Conservation (phyloP, 2,888 invertebrate species). For the Synergus japonicus region DNA sequence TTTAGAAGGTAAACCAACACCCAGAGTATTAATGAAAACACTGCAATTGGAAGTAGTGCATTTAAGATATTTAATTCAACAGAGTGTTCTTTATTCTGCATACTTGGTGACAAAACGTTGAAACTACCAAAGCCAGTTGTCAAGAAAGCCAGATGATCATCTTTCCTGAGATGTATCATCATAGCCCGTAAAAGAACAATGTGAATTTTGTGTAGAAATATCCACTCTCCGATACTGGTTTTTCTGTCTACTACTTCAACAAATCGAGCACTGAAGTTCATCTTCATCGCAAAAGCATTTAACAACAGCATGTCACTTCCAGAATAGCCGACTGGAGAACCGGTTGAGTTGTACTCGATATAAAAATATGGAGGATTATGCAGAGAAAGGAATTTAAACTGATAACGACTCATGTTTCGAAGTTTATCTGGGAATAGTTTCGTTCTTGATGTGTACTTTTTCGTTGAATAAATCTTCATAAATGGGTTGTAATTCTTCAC, state of each 20-base stretch:
- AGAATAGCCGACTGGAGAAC: neutral
- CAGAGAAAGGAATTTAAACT: too few relatives aligned
- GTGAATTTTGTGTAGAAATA: neutral
- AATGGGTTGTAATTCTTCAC: too few relatives aligned
- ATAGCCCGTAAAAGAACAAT: neutral
- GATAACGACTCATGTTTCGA: too few relatives aligned
- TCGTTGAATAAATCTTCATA: too few relatives aligned
- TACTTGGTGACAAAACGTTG: neutral
- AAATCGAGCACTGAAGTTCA: too few relatives aligned
- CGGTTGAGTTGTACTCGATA: neutral
- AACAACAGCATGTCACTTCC: neutral
- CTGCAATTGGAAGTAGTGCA: neutral
- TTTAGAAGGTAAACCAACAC: neutral
- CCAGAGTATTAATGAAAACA: neutral
- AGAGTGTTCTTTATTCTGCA: neutral
- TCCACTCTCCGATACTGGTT: neutral
- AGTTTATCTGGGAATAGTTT: too few relatives aligned
- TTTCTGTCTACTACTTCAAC: too few relatives aligned
- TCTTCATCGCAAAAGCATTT: too few relatives aligned
- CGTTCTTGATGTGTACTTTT: too few relatives aligned
- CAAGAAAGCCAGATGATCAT: neutral
- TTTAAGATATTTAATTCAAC: neutral
- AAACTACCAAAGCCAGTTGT: neutral
- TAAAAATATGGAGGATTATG: too few relatives aligned
- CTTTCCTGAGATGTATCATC: rapidly evolving